Evolutionary conservation across 2,888 invertebrate genomes (phyloP), one percentile per base, ranked within the genome.

Genomic region (Glyphotaelius pellucidus): DNA sequence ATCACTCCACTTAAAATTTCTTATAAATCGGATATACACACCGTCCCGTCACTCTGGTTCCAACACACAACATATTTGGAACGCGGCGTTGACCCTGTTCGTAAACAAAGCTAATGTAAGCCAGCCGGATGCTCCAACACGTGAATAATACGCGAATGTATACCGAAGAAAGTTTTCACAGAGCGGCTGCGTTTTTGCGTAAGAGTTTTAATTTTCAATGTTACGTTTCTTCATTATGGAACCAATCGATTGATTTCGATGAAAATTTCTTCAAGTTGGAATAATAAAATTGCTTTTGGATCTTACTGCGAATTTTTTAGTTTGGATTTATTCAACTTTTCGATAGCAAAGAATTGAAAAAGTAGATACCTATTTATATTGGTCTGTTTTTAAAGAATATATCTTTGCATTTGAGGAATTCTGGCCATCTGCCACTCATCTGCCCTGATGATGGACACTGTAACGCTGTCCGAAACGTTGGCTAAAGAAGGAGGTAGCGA

Each of bases 111-210:
- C 81, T 19, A 30, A 91, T 89, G 91, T 91, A 89, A 91, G 91
- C 67, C 89, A 91, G 89, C 91, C 91, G 91, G 91, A 91, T 91
- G 88, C 67, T 35, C 89, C 91, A 86, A 86, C 86, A 79, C 52
- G 89, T 81, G 42, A 91, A 88, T 81, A 31, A 91, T 81, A 14
- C 85, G 84, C 84, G 67, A 89, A 91, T 88, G 91, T 91, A 89
- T 83, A 81, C 91, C 91, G 85, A 91, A 91, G 91, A 91, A 91
- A 91, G 91, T 91, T 91, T 80, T 85, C 85, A 31, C 47, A 86
- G 5, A n/a, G 19, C 9, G 86, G 86, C 35, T 42, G 86, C 19
- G 86, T 86, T 86, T 86, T 86, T 42, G 9, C 32, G 38, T 35
- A 15, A n/a, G 31, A 35, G 32, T 83, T 83, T 83, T 25, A 35